Conservation (phyloP, 2,888 invertebrate species). For the Heliconius cydno region DNA sequence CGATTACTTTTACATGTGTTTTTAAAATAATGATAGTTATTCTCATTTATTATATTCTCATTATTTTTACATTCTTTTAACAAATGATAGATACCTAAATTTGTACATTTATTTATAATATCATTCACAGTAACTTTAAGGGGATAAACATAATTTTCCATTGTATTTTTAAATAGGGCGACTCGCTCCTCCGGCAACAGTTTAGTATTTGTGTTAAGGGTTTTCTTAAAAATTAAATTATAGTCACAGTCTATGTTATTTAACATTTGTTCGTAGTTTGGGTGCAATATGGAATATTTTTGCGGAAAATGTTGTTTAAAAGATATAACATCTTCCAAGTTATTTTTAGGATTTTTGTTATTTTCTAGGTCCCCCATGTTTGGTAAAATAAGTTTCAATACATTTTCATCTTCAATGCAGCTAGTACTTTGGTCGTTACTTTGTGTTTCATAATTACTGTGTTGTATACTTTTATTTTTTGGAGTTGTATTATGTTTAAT, state of each 20-base stretch:
- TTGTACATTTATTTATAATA: conserved; percentile 62
- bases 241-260: neutral
- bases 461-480: neutral
- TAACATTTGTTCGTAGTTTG: neutral
- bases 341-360: neutral
- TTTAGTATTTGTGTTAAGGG: conserved; percentile 44
- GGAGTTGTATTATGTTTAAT: neutral
- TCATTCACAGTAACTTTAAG: conserved; percentile 65
- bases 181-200: conserved; percentile 62
- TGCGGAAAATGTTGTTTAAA: neutral
- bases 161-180: conserved; percentile 58
- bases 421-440: conserved; percentile 51
- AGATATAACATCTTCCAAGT: neutral
- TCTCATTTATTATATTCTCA: conserved; percentile 30
- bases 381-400: neutral
- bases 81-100: conserved; percentile 54
- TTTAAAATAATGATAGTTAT: conserved; percentile 34
- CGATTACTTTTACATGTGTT: conserved; percentile 63
- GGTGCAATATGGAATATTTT: neutral
- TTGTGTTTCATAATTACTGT: neutral
- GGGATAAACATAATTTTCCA: conserved; percentile 70
- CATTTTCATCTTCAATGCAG: conserved; percentile 33
- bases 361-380: neutral
- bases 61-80: conserved; percentile 35
- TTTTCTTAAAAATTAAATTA: conserved; percentile 14